These are phyloP conservation scores for Bombus waltoni DNA, from an alignment of 1,140 invertebrate genomes.

Conservation along the genomic window DNA sequence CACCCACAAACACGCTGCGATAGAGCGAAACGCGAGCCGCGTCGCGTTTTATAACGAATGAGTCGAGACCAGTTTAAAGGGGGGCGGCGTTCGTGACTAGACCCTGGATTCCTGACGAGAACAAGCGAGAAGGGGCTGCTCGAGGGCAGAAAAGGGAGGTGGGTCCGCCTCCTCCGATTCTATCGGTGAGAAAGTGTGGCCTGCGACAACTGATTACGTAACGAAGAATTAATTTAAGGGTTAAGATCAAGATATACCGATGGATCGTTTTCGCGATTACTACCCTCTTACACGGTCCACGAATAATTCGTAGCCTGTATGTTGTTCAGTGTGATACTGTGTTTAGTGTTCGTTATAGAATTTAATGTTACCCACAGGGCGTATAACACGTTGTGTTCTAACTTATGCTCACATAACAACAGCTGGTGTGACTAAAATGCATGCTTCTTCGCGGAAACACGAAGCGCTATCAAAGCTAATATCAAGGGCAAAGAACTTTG, in stretches of 20 bases:
- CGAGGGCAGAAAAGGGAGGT: not conserved
- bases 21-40: conserved; percentile 4
- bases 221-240: not conserved
- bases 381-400: not conserved
- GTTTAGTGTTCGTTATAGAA: not conserved
- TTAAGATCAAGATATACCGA: not conserved
- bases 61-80: not conserved
- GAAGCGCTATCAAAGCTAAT: not conserved
- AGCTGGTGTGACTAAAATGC: too few species aligned
- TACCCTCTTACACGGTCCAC: not conserved
- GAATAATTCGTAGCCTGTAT: not conserved
- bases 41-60: conserved; percentile 25
- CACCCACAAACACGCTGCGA: conserved; percentile 32
- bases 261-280: too few species aligned
- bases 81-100: not conserved
- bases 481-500: too few species aligned
- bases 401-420: not conserved
- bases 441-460: not conserved
- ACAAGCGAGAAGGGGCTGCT: not conserved
- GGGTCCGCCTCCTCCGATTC: not conserved
- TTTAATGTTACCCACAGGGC: not conserved
- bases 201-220: not conserved
- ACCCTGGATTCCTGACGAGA: not conserved
- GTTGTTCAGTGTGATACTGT: conserved; percentile 2
- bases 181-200: not conserved